Conservation (phyloP, 2,113 vertebrate species). For the Pipa parva region DNA sequence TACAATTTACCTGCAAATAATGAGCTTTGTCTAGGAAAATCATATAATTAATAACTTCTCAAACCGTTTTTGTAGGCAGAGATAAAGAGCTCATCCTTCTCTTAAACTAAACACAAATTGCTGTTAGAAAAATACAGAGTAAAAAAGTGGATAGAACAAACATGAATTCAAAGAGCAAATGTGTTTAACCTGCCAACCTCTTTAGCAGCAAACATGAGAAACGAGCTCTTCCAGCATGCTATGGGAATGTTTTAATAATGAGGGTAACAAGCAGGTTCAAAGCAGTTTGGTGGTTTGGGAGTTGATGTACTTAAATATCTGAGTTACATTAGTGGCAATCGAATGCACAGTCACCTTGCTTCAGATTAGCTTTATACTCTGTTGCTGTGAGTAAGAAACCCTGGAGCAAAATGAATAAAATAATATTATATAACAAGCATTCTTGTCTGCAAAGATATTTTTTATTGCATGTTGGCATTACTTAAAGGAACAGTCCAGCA, state of each 20-base stretch:
- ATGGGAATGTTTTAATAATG: constrained; percentile 44
- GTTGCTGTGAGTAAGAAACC: too few relatives aligned
- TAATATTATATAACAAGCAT: too few relatives aligned
- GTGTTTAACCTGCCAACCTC: constrained; percentile 42
- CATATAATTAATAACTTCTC: constrained; percentile 12
- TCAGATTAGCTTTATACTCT: constrained; percentile 9
- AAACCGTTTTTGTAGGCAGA: constrained; percentile 6
- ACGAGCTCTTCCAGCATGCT: constrained; percentile 31
- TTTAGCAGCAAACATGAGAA: constrained; percentile 37
- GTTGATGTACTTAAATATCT: constrained; percentile 43
- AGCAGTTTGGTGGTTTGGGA: constrained; percentile 42
- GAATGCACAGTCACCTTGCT: constrained; percentile 40
- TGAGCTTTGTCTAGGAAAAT: constrained; percentile 47
- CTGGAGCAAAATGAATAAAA: too few relatives aligned
- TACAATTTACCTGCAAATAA: constrained; percentile 54
- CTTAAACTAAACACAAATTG: constrained; percentile 8
- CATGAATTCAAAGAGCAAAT: constrained; percentile 36
- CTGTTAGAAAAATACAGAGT: neutral
- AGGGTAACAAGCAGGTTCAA: constrained; percentile 43
- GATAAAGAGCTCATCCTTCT: neutral
- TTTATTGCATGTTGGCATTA: too few relatives aligned
- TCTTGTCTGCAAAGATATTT: too few relatives aligned
- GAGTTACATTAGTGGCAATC: constrained; percentile 40
- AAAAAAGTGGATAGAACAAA: constrained; percentile 19
- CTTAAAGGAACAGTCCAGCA: too few relatives aligned